phyloP scores from a whole-genome alignment of 2,797 vertebrate genomes.

The Chelon labrosus region DNA sequence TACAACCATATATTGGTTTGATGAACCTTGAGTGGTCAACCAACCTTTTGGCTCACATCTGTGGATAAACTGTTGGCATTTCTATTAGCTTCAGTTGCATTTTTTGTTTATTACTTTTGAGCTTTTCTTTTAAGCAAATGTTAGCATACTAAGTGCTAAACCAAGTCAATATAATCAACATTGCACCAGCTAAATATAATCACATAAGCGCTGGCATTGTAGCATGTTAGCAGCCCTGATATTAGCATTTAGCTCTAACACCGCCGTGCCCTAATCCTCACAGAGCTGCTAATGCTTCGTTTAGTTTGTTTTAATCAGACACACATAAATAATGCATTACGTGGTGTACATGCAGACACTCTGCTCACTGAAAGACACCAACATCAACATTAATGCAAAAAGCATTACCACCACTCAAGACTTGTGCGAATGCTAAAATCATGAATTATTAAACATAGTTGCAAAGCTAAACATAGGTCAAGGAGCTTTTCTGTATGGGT shows the following conservation, averaged over 20 bases:
- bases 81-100: too few species aligned
- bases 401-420: conserved; percentile 50
- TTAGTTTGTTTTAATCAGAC: not conserved
- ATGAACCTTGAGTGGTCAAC: too few species aligned
- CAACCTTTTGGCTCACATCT: too few species aligned
- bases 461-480: conserved; percentile 51
- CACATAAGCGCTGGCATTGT: not conserved
- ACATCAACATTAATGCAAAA: conserved; percentile 69
- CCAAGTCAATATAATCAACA: not conserved
- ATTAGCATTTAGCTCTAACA: not conserved
- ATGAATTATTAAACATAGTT: conserved; percentile 61
- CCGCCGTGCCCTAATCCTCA: not conserved
- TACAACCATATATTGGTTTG: too few species aligned
- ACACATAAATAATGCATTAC: not conserved
- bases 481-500: conserved; percentile 49
- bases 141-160: too few species aligned
- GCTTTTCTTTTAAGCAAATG: too few species aligned
- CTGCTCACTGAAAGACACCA: conserved; percentile 38
- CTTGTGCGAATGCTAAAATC: conserved; percentile 49
- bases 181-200: not conserved
- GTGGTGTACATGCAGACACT: conserved; percentile 28
- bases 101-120: too few species aligned
- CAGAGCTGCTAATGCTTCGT: not conserved
- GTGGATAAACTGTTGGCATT: too few species aligned
- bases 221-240: not conserved